A percentile compares a stretch with the other conserved stretches of the same genome.
Evolutionary conservation across 2,888 invertebrate species (phyloP).

Genomic region (Agapostemon virescens): DNA sequence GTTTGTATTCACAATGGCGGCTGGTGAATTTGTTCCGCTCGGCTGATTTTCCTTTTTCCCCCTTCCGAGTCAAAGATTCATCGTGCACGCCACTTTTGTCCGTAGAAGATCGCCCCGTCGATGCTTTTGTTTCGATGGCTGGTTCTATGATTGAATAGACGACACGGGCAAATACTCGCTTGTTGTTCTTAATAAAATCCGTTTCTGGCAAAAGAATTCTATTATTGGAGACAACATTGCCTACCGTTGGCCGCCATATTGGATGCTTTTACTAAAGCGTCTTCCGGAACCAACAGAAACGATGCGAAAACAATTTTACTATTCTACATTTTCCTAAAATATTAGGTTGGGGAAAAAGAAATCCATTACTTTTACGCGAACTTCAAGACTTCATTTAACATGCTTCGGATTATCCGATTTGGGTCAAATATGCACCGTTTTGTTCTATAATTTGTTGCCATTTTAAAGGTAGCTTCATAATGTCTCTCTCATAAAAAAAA

Average conservation of each 20-base stretch:
- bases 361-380: too few relatives aligned
- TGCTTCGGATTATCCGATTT: too few relatives aligned
- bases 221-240: background rate
- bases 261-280: background rate
- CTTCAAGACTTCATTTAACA: too few relatives aligned
- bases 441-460: too few relatives aligned
- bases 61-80: slow-evolving; percentile 15
- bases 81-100: slow-evolving; percentile 8
- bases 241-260: background rate
- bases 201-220: background rate
- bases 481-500: too few relatives aligned
- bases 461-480: too few relatives aligned
- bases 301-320: background rate
- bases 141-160: background rate
- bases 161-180: background rate
- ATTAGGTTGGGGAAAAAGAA: too few relatives aligned
- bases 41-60: slow-evolving; percentile 5
- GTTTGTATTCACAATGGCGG: slow-evolving; percentile 27
- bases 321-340: background rate
- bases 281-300: background rate
- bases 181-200: background rate
- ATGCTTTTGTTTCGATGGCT: slow-evolving; percentile 7
- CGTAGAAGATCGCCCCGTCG: slow-evolving; percentile 3
- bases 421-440: too few relatives aligned
- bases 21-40: slow-evolving; percentile 31